These are phyloP conservation scores for Austrofundulus limnaeus DNA, from an alignment of 2,113 vertebrate genomes.

Conservation along the genomic window DNA sequence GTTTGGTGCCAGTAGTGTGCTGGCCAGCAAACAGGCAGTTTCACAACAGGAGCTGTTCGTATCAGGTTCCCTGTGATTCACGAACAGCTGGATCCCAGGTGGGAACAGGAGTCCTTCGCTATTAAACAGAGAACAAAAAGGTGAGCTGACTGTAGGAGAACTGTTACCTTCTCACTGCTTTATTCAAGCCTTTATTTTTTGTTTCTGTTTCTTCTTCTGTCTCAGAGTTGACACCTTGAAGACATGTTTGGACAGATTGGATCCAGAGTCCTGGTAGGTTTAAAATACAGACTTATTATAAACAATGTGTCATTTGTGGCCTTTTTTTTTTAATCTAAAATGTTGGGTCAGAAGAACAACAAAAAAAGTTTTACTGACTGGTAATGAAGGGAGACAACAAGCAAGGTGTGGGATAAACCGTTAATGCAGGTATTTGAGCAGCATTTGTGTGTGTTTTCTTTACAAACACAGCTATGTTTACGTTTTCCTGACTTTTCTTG, in stretches of 20 bases:
- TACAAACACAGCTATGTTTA: not conserved
- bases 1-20: slow-evolving; percentile 23
- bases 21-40: slow-evolving; percentile 30
- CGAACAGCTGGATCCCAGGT: slow-evolving; percentile 21
- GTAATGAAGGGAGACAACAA: not conserved
- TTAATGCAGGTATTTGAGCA: slow-evolving; percentile 21
- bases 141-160: slow-evolving; percentile 36
- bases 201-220: not conserved
- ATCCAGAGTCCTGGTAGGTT: not conserved
- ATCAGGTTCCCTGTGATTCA: slow-evolving; percentile 29
- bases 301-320: too few relatives aligned
- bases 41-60: slow-evolving; percentile 14
- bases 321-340: too few relatives aligned
- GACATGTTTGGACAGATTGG: not conserved
- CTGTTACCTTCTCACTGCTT: not conserved
- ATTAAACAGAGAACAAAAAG: slow-evolving; percentile 1
- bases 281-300: too few relatives aligned
- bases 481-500: not conserved
- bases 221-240: not conserved
- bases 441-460: slow-evolving; percentile 34
- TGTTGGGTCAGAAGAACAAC: not conserved
- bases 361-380: too few relatives aligned
- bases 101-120: not conserved
- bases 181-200: not conserved
- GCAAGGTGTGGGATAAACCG: not conserved